Base-by-base conservation (phyloP, 1,140 invertebrate species). In the Pachypeltis micranthus region DNA sequence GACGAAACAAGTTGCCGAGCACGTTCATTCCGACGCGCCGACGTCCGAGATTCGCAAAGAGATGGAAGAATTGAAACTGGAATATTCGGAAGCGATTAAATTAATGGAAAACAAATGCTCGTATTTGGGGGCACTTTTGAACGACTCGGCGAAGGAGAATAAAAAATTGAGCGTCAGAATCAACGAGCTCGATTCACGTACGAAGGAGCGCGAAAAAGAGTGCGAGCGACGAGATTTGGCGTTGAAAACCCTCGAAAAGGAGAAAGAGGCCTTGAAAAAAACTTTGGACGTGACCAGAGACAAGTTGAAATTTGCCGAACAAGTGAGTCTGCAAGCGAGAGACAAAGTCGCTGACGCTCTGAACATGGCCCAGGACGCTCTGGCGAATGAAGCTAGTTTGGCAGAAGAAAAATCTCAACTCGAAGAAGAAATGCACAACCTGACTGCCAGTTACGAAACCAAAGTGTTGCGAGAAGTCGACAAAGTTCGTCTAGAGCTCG, bases 1-100 rank as follows among this genome's bases (percentile, higher is more conserved):
- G 3, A 12, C 55, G 24, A 57, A 57, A 23, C 3, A 57, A 28
- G 55, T 28, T 2, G 55, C 55, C 4, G 47, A 51, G 23, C 12
- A 3, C 4, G 47, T 21, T 14, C 10, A 51, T 21, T 51, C 47
- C 4, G 47, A 10, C 7, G 21, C 23, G 10, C 47, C 47, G 12
- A 16, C 21, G 10, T n/a, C n/a, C n/a, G 47, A 57, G 21, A 27
- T 28, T 25, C 55, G 23, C 2, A 23, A 27, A 25, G 55, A 57
- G 25, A 21, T 26, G 12, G 27, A 57, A 28, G 24, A 57, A 7
- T 7, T 57, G 21, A 25, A 57, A 27, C 16, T 26, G 27, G 55
- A 57, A 14, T 57, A 57, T 57, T 57, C 55, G 4, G 55, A 57
- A 57, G 55, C 55, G 24, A 57, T 57, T 10, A 27, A 57, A 23